Percentiles rank a stretch among this genome's conserved stretches.
Conservation (phyloP, 2,888 invertebrate species). For the Neria commutata region DNA sequence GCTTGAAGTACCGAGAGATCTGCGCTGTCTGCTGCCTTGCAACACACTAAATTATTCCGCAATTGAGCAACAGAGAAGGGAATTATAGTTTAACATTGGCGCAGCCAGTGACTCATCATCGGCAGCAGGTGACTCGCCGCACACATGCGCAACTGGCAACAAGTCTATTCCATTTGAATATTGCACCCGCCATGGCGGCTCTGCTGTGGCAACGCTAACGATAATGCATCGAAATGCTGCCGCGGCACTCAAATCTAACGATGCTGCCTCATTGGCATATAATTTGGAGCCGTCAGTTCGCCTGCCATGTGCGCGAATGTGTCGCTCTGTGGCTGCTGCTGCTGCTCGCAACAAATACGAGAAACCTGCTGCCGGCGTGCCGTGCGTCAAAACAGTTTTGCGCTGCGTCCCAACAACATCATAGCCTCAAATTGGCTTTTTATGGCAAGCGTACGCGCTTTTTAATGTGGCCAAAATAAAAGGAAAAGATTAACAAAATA, state of each 20-base stretch:
- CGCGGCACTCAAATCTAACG: constrained; percentile 14
- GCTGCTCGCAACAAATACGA: background rate
- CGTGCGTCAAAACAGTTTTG: constrained; percentile 9
- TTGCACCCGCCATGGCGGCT: too few relatives aligned
- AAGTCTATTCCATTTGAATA: constrained; percentile 8
- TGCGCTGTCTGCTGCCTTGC: too few relatives aligned
- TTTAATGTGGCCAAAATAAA: constrained; percentile 3
- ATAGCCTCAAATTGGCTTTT: constrained; percentile 26
- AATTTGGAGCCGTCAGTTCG: background rate
- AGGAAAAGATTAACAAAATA: too few relatives aligned
- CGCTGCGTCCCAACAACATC: constrained; percentile 20
- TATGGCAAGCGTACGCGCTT: constrained; percentile 21
- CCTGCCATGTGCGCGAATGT: background rate
- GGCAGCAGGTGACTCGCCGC: background rate
- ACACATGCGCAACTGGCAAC: too few relatives aligned
- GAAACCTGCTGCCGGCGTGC: background rate
- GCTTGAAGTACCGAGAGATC: too few relatives aligned
- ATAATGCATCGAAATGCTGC: constrained; percentile 13
- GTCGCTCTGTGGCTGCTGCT: background rate
- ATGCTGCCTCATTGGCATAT: constrained; percentile 9
- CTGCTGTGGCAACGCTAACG: background rate
- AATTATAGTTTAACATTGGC: background rate
- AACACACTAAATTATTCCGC: too few relatives aligned
- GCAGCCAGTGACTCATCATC: background rate
- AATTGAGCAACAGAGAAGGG: too few relatives aligned